phyloP scores from a whole-genome alignment of 2,888 invertebrate genomes.

The Pheosia gnoma region DNA sequence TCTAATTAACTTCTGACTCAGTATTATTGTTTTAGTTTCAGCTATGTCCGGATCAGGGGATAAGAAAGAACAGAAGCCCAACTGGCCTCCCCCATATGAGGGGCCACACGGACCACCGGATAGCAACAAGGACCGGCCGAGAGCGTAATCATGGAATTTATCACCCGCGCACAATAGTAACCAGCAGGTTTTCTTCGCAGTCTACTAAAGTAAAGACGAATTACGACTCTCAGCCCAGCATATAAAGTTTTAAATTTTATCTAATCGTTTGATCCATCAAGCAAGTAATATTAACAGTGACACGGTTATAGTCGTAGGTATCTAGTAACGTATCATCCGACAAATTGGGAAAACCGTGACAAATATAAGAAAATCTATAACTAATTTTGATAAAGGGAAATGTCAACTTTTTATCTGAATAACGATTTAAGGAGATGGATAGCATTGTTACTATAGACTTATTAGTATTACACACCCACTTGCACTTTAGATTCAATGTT shows the following conservation, averaged over 20 bases:
- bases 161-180: not conserved
- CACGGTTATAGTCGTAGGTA: not conserved
- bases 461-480: not conserved
- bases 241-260: not conserved
- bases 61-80: slow-evolving; percentile 53
- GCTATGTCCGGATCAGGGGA: slow-evolving; percentile 61
- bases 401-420: not conserved
- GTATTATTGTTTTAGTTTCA: slow-evolving; percentile 25
- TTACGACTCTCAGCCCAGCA: not conserved
- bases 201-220: not conserved
- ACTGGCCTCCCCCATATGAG: slow-evolving; percentile 58
- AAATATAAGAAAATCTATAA: not conserved
- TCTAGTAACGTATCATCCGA: not conserved
- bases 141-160: slow-evolving; percentile 21
- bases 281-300: not conserved
- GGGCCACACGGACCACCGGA: slow-evolving; percentile 55
- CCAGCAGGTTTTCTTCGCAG: no score
- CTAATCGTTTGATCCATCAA: not conserved
- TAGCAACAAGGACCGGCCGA: slow-evolving; percentile 44
- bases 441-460: not conserved
- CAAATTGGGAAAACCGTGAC: not conserved
- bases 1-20: no score
- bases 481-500: no score
- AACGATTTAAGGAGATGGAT: not conserved
- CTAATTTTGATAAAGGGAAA: not conserved